A percentile compares a stretch with the other conserved stretches of the same genome.
phyloP scores from a whole-genome alignment of 2,113 vertebrate genomes.

The Bujurquina vittata region DNA sequence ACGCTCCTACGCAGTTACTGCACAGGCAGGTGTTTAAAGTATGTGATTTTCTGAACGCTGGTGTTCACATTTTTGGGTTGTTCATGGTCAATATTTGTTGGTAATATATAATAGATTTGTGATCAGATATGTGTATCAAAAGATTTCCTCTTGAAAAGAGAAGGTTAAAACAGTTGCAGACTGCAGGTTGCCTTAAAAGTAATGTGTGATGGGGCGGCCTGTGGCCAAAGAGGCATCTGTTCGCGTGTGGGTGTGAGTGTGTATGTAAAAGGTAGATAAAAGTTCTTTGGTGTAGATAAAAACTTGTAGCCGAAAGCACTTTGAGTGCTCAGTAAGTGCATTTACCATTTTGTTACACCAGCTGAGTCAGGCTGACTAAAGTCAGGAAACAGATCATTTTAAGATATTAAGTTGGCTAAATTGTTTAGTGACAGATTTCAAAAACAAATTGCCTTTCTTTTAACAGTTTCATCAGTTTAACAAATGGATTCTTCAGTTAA shows the following conservation, averaged over 20 bases:
- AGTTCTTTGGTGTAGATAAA: too few species aligned
- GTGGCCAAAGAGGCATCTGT: background rate
- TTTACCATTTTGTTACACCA: too few species aligned
- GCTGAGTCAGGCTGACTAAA: too few species aligned
- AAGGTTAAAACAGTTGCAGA: background rate
- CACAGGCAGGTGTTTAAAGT: constrained; percentile 37
- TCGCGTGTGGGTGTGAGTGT: too few species aligned
- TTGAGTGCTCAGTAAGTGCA: too few species aligned
- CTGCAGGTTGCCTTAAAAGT: background rate
- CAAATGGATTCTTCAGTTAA: too few species aligned
- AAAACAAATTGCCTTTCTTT: too few species aligned
- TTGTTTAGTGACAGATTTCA: background rate
- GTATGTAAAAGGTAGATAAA: too few species aligned
- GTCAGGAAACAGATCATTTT: too few species aligned
- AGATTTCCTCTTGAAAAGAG: background rate
- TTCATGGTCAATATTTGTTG: background rate
- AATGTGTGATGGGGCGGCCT: background rate
- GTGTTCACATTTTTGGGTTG: background rate
- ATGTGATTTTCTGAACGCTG: constrained; percentile 11
- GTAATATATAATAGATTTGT: background rate
- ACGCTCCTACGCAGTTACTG: constrained; percentile 62
- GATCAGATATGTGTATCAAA: background rate
- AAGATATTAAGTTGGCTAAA: background rate
- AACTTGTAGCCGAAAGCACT: too few species aligned
- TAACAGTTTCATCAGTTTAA: too few species aligned